Evolutionary conservation across 2,797 vertebrate species (phyloP), one percentile per base, ranked within the genome.

Genomic region (Psittacula derbiana): DNA sequence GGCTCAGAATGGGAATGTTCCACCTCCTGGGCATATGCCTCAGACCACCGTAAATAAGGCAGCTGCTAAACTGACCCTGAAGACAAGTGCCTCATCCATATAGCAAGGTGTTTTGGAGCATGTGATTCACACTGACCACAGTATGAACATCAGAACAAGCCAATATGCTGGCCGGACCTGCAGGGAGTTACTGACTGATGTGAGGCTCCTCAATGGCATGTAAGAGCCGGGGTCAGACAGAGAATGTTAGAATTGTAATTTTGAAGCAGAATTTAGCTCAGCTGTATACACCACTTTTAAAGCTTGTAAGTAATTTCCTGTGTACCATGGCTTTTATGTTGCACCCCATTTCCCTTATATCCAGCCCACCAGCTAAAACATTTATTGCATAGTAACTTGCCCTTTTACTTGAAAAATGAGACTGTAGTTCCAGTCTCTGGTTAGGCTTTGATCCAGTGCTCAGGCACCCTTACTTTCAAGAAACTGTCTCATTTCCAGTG

Each of bases 261-360:
- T 86, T 86, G 41, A 81, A 81, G 47, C 9, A 66, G n/a, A 47
- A 65, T 91, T 88, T 88, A 83, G 6, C 5, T 27, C 47, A 80
- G 41, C 17, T 49, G 8, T 49, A 38, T 27, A 44, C 6, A 30
- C 3, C 36, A 47, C 7, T 18, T 74, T 74, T 44, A 74, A 64
- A 69, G 5, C 16, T 5, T 50, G 27, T 79, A 64, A 64, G 8
- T 25, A 11, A 64, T 73, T 69, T 90, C 11, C 17, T 27, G 3
- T 15, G 8, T 61, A 33, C 33, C 25, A 19, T 31, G 30, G 11
- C 21, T 72, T 16, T 58, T 70, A 24, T 4, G 25, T 31, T 88
- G 36, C 14, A 91, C 4, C 8, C 11, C 13, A 2, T 61, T 89
- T 80, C n/a, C n/a, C 11, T 58, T 33, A 30, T 16, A 33, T 44